Evolutionary conservation across 2,888 invertebrate genomes (phyloP), one percentile per base, ranked within the genome.

Genomic region (Laspeyria flexula): DNA sequence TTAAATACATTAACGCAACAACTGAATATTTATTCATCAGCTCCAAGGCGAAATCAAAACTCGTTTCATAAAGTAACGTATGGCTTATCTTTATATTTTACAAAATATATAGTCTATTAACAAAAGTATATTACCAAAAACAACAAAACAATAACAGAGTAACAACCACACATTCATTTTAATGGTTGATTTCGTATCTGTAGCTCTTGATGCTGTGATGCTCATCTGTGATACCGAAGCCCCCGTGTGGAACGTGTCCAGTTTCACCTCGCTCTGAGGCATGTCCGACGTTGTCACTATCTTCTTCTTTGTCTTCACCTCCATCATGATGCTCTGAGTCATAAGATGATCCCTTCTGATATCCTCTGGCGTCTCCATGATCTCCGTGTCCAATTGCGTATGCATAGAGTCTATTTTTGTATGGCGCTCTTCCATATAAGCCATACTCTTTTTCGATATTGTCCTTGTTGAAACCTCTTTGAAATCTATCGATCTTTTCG

Each of bases 381-480:
- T 93, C 83, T 54, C 89, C 83, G 58, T 94, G 85, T 67, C 86
- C 90, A 55, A 90, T 85, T 29, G 90, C 93, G 76, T 94, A 92
- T 75, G 94, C 94, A 65, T 93, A 86, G 79, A 93, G 93, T 75
- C 93, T 90, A 51, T 94, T 95, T 60, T 93, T 91, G 65, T 93
- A 85, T 77, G 94, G 93, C 48, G 93, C 92, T 68, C 94, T 94
- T 81, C 95, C 95, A 80, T 94, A 95, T 91, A 95, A 95, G 74
- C 94, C 94, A 67, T 95, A 94, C 75, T 95, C 94, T 83, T 96
- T 95, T 77, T 95, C 95, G 89, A 93, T 95, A 83, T 95, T 95
- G 75, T 96, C 94, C 79, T 95, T 95, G 79, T 94, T 93, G 78
- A 94, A 95, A 55, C 94, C 93, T 71, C 94, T 95, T 81, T 95